Evolutionary conservation across 53 echinoderm and acorn worm species (phyloP).

Genomic region (Luidia sarsii): DNA sequence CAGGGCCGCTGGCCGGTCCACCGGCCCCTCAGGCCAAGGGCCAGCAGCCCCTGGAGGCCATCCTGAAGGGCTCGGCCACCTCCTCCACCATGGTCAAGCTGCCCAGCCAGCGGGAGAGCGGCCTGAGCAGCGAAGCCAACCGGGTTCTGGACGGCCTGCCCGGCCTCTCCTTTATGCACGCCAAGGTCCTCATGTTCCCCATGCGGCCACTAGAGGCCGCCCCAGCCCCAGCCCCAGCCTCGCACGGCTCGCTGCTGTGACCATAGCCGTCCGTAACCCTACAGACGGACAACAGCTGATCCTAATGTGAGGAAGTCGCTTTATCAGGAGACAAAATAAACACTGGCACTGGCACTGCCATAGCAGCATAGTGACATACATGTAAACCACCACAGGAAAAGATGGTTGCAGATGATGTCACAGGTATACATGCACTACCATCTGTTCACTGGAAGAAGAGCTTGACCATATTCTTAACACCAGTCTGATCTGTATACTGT

Average conservation of each 20-base stretch:
- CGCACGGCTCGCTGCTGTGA: constrained; percentile 47
- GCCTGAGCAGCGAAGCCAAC: constrained; percentile 83
- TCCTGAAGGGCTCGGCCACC: constrained; percentile 83
- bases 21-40: constrained; percentile 47
- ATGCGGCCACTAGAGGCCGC: constrained; percentile 56
- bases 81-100: constrained; percentile 89
- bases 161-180: constrained; percentile 91
- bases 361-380: too few relatives aligned
- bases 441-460: too few relatives aligned
- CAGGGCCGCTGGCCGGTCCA: constrained; percentile 46
- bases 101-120: constrained; percentile 67
- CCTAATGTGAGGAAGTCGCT: too few relatives aligned
- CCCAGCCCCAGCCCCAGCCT: neutral
- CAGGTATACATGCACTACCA: too few relatives aligned
- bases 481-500: too few relatives aligned
- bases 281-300: too few relatives aligned
- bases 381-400: too few relatives aligned
- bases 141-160: constrained; percentile 74
- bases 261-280: too few relatives aligned
- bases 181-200: constrained; percentile 96
- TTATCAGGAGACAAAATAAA: too few relatives aligned
- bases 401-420: too few relatives aligned
- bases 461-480: too few relatives aligned
- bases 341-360: neutral
- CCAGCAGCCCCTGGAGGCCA: constrained; percentile 82